phyloP scores from a whole-genome alignment of 1,140 invertebrate genomes.

The Cephus cinctus region DNA sequence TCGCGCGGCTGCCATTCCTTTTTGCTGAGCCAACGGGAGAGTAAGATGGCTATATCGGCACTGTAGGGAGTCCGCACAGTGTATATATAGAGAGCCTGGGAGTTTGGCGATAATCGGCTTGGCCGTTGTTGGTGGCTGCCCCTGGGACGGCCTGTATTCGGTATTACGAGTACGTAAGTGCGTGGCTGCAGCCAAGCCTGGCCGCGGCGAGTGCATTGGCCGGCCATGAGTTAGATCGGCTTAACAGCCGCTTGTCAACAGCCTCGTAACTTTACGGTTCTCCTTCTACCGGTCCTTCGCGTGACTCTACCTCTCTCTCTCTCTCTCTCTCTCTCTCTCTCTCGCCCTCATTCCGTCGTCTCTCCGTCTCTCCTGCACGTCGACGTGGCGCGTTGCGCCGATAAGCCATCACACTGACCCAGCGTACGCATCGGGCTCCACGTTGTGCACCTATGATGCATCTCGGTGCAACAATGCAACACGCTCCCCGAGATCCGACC shows the following conservation, averaged over 20 bases:
- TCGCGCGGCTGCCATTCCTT: too few relatives aligned
- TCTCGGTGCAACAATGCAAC: constrained; percentile 19
- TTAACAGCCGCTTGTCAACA: constrained; percentile 44
- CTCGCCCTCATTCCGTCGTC: neutral
- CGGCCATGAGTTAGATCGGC: constrained; percentile 50
- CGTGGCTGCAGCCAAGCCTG: constrained; percentile 22
- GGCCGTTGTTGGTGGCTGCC: too few relatives aligned
- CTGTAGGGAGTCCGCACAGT: too few relatives aligned
- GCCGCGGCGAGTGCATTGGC: constrained; percentile 40
- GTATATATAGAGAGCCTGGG: too few relatives aligned
- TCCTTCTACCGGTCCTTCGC: neutral
- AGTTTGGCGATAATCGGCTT: too few relatives aligned
- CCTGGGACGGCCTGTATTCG: constrained; percentile 10
- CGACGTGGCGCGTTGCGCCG: too few relatives aligned
- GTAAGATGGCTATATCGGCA: too few relatives aligned
- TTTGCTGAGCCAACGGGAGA: too few relatives aligned
- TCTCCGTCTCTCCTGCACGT: neutral
- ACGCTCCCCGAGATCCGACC: constrained; percentile 8
- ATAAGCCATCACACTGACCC: too few relatives aligned
- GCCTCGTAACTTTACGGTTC: constrained; percentile 42
- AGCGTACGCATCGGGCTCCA: constrained; percentile 6
- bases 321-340: constrained; percentile 5
- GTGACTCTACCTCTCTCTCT: neutral
- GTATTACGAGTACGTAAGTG: constrained; percentile 8
- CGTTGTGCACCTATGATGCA: neutral